A percentile compares a stretch with the other conserved stretches of the same genome.
These are phyloP conservation scores for Mimumesa dahlbomi DNA, from an alignment of 2,888 invertebrate species.

Conservation along the genomic window DNA sequence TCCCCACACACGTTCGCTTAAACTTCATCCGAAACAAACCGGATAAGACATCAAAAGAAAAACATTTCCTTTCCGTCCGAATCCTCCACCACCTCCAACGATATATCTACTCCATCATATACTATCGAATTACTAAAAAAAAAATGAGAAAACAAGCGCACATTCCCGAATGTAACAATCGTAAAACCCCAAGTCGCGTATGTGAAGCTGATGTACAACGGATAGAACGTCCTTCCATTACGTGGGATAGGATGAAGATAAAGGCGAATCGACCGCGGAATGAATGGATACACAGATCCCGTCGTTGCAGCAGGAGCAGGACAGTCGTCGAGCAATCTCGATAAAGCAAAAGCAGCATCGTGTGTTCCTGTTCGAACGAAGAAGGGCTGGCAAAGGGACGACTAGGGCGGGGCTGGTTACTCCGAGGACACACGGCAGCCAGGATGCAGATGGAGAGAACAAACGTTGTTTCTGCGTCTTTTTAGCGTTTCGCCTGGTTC, in stretches of 20 bases:
- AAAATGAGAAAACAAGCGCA: too few relatives aligned
- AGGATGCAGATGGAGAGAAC: conserved; percentile 48
- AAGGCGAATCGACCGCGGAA: conserved; percentile 30
- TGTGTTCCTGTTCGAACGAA: conserved; percentile 32
- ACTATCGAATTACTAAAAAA: background rate
- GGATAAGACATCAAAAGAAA: too few relatives aligned
- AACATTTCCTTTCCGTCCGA: too few relatives aligned
- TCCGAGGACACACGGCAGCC: conserved; percentile 25
- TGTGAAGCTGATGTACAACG: conserved; percentile 6
- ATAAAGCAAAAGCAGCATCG: conserved; percentile 49
- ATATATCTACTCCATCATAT: background rate
- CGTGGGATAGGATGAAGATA: conserved; percentile 22
- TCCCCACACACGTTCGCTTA: too few relatives aligned
- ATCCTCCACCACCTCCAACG: too few relatives aligned
- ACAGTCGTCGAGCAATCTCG: conserved; percentile 42
- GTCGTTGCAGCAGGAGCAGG: conserved; percentile 22
- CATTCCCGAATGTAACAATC: background rate
- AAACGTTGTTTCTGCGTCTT: conserved; percentile 53
- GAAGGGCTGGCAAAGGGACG: conserved; percentile 14
- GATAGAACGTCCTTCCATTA: conserved; percentile 3
- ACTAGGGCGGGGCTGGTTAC: conserved; percentile 27
- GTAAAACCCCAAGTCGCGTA: background rate
- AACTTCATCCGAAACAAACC: too few relatives aligned
- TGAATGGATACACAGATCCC: conserved; percentile 35
- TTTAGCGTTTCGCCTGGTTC: too few relatives aligned